Percentiles rank a stretch among this genome's conserved stretches.
Conservation (phyloP, 1,140 invertebrate species). For the Caenorhabditis inopinata region DNA sequence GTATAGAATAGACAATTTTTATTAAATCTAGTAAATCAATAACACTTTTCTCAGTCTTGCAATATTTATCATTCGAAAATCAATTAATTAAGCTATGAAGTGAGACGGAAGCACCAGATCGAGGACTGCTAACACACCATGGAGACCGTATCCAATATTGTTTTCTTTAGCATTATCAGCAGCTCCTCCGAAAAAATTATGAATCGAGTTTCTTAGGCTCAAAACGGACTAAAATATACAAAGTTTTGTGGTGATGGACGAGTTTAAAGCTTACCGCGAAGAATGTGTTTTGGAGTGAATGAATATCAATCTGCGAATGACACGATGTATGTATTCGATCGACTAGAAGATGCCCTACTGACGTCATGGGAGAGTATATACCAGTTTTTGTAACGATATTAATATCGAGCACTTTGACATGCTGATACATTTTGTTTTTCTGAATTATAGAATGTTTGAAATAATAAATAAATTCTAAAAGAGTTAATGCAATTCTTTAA, state of each 20-base stretch:
- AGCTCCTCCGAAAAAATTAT: neutral
- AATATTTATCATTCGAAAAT: too few species aligned
- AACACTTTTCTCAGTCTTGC: too few species aligned
- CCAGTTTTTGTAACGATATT: neutral
- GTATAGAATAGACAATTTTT: too few species aligned
- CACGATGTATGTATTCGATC: neutral
- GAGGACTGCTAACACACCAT: neutral
- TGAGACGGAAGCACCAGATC: neutral
- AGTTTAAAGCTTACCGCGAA: neutral
- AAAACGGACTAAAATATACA: too few species aligned
- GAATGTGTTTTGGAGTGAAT: neutral
- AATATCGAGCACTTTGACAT: neutral
- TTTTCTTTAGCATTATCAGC: neutral
- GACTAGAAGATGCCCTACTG: neutral
- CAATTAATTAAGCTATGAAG: too few species aligned
- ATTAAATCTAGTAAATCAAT: too few species aligned
- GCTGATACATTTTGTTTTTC: neutral
- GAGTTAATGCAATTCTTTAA: too few species aligned
- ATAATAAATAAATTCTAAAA: too few species aligned
- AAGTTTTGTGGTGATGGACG: too few species aligned
- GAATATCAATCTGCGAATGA: neutral
- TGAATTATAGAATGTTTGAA: neutral
- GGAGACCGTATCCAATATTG: neutral
- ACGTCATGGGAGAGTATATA: constrained; percentile 8
- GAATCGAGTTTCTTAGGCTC: too few species aligned